Evolutionary conservation across 2,113 vertebrate genomes (phyloP).

Genomic region (Prietella phreatophila): DNA sequence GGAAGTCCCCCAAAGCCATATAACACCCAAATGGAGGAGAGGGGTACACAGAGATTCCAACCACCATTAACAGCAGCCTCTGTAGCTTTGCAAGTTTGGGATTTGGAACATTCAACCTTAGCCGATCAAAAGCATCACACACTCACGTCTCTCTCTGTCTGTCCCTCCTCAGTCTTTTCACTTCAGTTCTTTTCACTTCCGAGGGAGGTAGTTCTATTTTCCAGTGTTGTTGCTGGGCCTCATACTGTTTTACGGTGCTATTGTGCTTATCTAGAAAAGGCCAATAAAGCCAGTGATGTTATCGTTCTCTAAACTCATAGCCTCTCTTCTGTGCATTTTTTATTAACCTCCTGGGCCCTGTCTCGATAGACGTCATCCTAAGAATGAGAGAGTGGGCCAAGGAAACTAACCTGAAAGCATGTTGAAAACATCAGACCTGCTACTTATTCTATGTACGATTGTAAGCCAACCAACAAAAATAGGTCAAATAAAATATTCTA

Average conservation of each 20-base stretch:
- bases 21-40: constrained; percentile 15
- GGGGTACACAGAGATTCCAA: constrained; percentile 60
- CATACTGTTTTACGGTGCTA: constrained; percentile 70
- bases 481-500: constrained; percentile 15
- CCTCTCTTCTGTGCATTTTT: constrained; percentile 60
- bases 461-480: neutral
- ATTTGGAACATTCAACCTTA: constrained; percentile 31
- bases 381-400: constrained; percentile 32
- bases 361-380: constrained; percentile 58
- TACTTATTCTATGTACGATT: constrained; percentile 12
- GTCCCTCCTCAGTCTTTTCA: constrained; percentile 51
- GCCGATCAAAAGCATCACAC: constrained; percentile 42
- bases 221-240: constrained; percentile 54
- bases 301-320: constrained; percentile 65
- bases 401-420: constrained; percentile 3
- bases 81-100: constrained; percentile 22
- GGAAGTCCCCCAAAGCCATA: neutral
- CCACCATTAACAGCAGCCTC: constrained; percentile 15
- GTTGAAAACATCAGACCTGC: constrained; percentile 3
- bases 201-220: constrained; percentile 63
- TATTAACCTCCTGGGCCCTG: constrained; percentile 58
- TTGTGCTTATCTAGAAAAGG: constrained; percentile 68
- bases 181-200: constrained; percentile 42
- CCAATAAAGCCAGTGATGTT: constrained; percentile 65
- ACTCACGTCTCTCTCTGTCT: constrained; percentile 47